Conservation (phyloP, 37 sponge, comb jelly and placozoan genomes). For the Crambe crambe region DNA sequence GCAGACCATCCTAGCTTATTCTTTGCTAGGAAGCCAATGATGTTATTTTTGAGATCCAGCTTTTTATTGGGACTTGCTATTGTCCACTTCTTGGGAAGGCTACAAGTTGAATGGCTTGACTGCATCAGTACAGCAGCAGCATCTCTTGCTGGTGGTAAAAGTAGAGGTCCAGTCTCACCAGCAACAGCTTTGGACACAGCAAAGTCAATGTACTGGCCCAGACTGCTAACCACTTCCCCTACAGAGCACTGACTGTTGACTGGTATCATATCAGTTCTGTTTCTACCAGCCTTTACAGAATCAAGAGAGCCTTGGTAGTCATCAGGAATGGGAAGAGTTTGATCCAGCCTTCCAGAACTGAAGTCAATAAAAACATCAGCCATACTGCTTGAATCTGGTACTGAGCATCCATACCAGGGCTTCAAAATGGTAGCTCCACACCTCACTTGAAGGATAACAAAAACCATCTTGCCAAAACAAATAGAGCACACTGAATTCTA, state of each 20-base stretch:
- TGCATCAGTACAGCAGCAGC: not conserved
- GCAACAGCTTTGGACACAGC: not conserved
- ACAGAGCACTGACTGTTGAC: slow-evolving; percentile 27
- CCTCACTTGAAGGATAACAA: slow-evolving; percentile 29
- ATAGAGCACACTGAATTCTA: not conserved
- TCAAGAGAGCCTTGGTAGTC: slow-evolving; percentile 20
- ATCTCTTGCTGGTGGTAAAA: too few relatives aligned
- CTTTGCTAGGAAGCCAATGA: slow-evolving; percentile 43
- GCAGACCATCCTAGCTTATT: slow-evolving; percentile 42
- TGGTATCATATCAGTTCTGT: slow-evolving; percentile 22
- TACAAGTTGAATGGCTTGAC: not conserved
- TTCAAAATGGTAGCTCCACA: slow-evolving; percentile 46
- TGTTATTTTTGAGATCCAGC: slow-evolving; percentile 46
- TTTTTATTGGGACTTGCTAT: slow-evolving; percentile 35
- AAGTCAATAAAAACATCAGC: slow-evolving; percentile 39
- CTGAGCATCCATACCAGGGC: slow-evolving; percentile 47
- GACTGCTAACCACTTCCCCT: slow-evolving; percentile 18
- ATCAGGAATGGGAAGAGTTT: slow-evolving; percentile 42
- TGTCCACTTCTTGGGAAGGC: slow-evolving; percentile 38
- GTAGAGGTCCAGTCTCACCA: too few relatives aligned
- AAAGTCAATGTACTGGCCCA: slow-evolving; percentile 29
- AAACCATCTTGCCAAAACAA: slow-evolving; percentile 15
- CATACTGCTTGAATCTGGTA: too few relatives aligned
- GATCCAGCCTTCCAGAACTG: slow-evolving; percentile 31
- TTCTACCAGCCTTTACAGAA: slow-evolving; percentile 11